A percentile compares a stretch with the other conserved stretches of the same genome.
Evolutionary conservation across 2,797 vertebrate genomes (phyloP).

Genomic region (Arrhamphus sclerolepis): DNA sequence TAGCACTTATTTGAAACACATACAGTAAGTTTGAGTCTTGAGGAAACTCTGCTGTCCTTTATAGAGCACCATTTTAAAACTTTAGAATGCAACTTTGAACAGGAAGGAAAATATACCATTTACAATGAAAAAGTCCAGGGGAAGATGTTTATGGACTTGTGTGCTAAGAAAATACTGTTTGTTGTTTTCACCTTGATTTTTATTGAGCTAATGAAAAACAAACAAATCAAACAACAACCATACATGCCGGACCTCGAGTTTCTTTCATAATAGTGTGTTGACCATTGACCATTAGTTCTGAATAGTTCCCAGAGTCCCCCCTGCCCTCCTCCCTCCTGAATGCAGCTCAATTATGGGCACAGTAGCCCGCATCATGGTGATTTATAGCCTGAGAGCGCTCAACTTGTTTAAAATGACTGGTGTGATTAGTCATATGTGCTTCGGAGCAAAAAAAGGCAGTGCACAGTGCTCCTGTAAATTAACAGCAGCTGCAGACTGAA

Average conservation of each 20-base stretch:
- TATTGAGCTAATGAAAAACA: conserved; percentile 69
- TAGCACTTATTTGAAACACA: conserved; percentile 37
- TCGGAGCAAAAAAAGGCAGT: conserved; percentile 67
- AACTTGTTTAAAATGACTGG: conserved; percentile 85
- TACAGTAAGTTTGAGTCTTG: conserved; percentile 6
- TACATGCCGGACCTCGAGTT: conserved; percentile 61
- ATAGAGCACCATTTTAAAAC: not conserved
- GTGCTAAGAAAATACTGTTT: conserved; percentile 52
- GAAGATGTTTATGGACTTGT: conserved; percentile 48
- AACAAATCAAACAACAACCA: conserved; percentile 61
- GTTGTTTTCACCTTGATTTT: conserved; percentile 66
- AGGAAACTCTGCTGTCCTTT: conserved; percentile 21
- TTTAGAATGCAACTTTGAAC: conserved; percentile 24
- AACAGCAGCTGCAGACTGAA: conserved; percentile 79
- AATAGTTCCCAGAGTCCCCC: conserved; percentile 71
- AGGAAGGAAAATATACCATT: conserved; percentile 20
- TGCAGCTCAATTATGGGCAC: conserved; percentile 79
- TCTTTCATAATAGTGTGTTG: conserved; percentile 71
- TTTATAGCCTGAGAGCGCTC: conserved; percentile 82
- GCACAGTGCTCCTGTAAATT: conserved; percentile 75
- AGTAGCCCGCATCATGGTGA: conserved; percentile 81
- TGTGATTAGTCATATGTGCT: conserved; percentile 86
- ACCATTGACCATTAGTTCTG: conserved; percentile 76
- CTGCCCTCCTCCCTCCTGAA: conserved; percentile 61
- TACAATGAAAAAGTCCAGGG: conserved; percentile 31